Evolutionary conservation across 2,888 invertebrate genomes (phyloP).

Genomic region (Anorthoa munda): DNA sequence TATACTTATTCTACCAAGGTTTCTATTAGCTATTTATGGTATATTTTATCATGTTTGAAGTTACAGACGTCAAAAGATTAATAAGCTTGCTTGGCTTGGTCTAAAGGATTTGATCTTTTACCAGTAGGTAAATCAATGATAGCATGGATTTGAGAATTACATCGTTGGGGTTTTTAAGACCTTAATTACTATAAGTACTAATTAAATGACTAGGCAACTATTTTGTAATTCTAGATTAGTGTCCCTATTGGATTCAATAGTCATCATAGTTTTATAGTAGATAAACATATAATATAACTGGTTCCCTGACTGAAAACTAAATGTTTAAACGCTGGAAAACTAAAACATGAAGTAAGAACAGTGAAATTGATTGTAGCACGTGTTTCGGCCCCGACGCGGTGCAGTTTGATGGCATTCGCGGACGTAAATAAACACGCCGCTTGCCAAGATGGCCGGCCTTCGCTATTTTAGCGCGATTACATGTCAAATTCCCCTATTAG

Average conservation of each 20-base stretch:
- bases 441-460: constrained; percentile 90
- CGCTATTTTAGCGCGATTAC: constrained; percentile 86
- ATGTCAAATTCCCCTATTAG: constrained; percentile 80
- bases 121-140: background rate
- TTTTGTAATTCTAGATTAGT: background rate
- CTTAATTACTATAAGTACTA: background rate
- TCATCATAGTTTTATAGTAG: no score
- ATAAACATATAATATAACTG: background rate
- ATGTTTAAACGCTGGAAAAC: constrained; percentile 28
- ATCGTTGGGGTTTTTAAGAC: background rate
- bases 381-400: constrained; percentile 81
- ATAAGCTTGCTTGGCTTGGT: no score
- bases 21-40: background rate
- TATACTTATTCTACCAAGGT: background rate
- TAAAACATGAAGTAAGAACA: constrained; percentile 60
- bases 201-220: background rate
- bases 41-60: background rate
- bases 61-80: background rate
- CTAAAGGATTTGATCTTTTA: background rate
- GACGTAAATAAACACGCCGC: constrained; percentile 89
- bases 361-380: constrained; percentile 83
- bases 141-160: background rate
- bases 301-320: constrained; percentile 15
- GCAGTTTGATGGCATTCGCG: constrained; percentile 87
- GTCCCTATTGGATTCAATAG: background rate